Evolutionary conservation across 92 coral and sea anemone species (phyloP).

Genomic region (Metridium senile): DNA sequence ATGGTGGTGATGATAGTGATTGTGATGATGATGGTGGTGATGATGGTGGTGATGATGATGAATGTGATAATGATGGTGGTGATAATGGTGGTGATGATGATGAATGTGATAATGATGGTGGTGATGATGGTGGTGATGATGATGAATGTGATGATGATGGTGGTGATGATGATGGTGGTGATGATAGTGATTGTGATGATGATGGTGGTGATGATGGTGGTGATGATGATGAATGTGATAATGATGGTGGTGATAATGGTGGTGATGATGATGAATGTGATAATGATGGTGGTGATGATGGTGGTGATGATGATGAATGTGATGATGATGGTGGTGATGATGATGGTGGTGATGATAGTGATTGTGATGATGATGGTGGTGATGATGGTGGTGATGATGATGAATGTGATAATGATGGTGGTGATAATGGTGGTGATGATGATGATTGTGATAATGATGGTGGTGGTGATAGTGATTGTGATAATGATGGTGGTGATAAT

Average conservation of each 20-base stretch:
- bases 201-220: slow-evolving; percentile 12
- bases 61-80: slow-evolving; percentile 6
- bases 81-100: slow-evolving; percentile 10
- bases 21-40: not conserved
- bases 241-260: slow-evolving; percentile 16
- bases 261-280: slow-evolving; percentile 3
- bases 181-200: not conserved
- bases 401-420: slow-evolving; percentile 17
- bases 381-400: slow-evolving; percentile 15
- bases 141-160: not conserved
- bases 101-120: not conserved
- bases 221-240: slow-evolving; percentile 1
- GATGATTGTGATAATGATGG: slow-evolving; percentile 14
- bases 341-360: slow-evolving; percentile 10
- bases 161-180: slow-evolving; percentile 6
- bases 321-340: not conserved
- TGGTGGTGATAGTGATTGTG: slow-evolving; percentile 10
- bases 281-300: slow-evolving; percentile 4
- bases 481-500: not conserved
- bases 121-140: not conserved
- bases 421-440: slow-evolving; percentile 3
- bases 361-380: slow-evolving; percentile 18
- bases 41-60: not conserved
- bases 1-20: not conserved
- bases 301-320: slow-evolving; percentile 10